These are phyloP conservation scores for Heliconius hewitsoni DNA, from an alignment of 1,140 invertebrate genomes.

Conservation along the genomic window DNA sequence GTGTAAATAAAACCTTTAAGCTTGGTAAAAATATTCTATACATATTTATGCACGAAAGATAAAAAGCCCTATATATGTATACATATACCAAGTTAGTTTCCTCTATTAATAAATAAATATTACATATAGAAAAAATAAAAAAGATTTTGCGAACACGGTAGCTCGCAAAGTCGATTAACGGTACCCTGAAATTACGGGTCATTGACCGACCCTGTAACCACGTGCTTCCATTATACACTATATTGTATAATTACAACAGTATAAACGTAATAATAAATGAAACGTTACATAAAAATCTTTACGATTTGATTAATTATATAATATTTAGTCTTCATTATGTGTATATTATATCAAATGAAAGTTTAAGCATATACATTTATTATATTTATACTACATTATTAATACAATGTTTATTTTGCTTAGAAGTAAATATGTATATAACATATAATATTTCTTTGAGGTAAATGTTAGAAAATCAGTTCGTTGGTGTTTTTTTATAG, in stretches of 20 bases:
- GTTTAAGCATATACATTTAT: too few species aligned
- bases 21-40: too few species aligned
- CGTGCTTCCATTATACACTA: slow-evolving; percentile 48
- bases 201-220: slow-evolving; percentile 66
- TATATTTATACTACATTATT: too few species aligned
- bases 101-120: not conserved
- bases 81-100: too few species aligned
- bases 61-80: too few species aligned
- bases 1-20: too few species aligned
- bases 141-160: slow-evolving; percentile 18
- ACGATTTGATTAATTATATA: not conserved
- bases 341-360: not conserved
- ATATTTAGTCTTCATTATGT: not conserved
- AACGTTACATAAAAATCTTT: slow-evolving; percentile 4
- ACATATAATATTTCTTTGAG: too few species aligned
- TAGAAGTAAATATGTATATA: too few species aligned
- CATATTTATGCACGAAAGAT: too few species aligned
- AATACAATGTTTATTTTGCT: too few species aligned
- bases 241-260: slow-evolving; percentile 42
- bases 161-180: slow-evolving; percentile 70
- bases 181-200: slow-evolving; percentile 62
- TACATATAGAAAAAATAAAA: slow-evolving; percentile 15
- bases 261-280: slow-evolving; percentile 34
- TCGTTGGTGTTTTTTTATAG: too few species aligned
- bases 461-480: too few species aligned